Conservation (phyloP, 2,888 invertebrate species). For the Brassicogethes aeneus region DNA sequence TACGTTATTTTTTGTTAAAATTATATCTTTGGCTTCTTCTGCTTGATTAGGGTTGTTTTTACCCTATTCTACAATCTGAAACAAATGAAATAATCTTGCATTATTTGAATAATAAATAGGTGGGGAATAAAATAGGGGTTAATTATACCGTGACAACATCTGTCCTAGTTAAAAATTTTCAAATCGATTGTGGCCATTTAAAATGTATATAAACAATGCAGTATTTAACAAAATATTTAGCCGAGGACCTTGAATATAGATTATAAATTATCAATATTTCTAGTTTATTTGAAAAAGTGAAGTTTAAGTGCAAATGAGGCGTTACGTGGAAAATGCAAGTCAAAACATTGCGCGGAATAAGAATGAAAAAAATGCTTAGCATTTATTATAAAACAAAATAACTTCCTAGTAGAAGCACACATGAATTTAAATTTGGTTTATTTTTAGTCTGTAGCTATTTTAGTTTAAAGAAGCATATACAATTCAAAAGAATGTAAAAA, state of each 20-base stretch:
- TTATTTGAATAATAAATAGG: too few relatives aligned
- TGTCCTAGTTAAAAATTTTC: too few relatives aligned
- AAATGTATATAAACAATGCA: too few relatives aligned
- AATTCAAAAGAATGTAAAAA: conserved; percentile 18
- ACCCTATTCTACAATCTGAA: conserved; percentile 28
- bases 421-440: conserved; percentile 28
- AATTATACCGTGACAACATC: too few relatives aligned
- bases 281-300: too few relatives aligned
- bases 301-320: too few relatives aligned
- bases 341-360: conserved; percentile 2
- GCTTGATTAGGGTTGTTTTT: not conserved
- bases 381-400: conserved; percentile 20
- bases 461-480: conserved; percentile 27
- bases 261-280: too few relatives aligned
- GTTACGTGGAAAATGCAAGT: not conserved
- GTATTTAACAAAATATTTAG: too few relatives aligned
- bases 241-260: not conserved
- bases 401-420: conserved; percentile 28
- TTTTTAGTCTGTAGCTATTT: conserved; percentile 29
- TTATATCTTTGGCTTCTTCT: not conserved
- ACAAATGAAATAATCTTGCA: conserved; percentile 16
- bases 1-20: conserved; percentile 1
- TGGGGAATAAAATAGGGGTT: too few relatives aligned
- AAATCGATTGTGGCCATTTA: too few relatives aligned
- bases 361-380: conserved; percentile 4